Base-by-base conservation (phyloP, 1,140 invertebrate species). In the Sarcophaga peregrina region DNA sequence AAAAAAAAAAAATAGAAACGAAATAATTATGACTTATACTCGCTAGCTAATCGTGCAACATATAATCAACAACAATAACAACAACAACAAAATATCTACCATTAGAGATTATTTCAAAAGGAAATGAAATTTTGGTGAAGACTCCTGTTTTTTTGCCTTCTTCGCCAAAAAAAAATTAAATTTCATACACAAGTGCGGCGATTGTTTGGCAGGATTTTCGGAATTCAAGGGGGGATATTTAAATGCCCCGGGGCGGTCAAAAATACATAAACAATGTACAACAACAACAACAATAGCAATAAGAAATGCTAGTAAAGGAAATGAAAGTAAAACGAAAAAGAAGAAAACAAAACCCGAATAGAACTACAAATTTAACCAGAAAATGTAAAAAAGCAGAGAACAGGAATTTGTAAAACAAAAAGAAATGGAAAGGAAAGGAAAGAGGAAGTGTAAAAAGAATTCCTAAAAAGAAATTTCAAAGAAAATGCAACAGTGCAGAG, bases 21-120 rank as follows among this genome's bases (percentile, higher is more conserved):
- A 52, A 78, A 78, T 78, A 78, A 78, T 78, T 78, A 78, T 78
- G 75, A 78, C 13, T 78, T 78, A 78, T 78, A 17, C 75, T 15
- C 25, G 75, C 75, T 37, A 37, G 25, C 25, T 78, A 78, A 78
- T 78, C 47, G 75, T n/a, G 47, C 47, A 78, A n/a, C 75, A 78
- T 78, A 78, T 78, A 78, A 78, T 78, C 75, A 78, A 20, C 47
- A 50, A 78, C 75, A 50, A 50, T 8, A 78, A 50, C 46, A 76
- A 6, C 45, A 78, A 52, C 75, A 13, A n/a, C n/a, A 50, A 8
- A 78, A 20, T 10, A 78, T 50, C 47, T 20, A 45, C 75, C 11
- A 76, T 46, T 47, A 37, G 13, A 48, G 47, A 58, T 58, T n/a
- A 58, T 37, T 37, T 37, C 25, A 37, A 37, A 37, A 37, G 25